Evolutionary conservation across 2,797 vertebrate genomes (phyloP), one percentile per base, ranked within the genome.

Genomic region (Phylloscopus collybita): DNA sequence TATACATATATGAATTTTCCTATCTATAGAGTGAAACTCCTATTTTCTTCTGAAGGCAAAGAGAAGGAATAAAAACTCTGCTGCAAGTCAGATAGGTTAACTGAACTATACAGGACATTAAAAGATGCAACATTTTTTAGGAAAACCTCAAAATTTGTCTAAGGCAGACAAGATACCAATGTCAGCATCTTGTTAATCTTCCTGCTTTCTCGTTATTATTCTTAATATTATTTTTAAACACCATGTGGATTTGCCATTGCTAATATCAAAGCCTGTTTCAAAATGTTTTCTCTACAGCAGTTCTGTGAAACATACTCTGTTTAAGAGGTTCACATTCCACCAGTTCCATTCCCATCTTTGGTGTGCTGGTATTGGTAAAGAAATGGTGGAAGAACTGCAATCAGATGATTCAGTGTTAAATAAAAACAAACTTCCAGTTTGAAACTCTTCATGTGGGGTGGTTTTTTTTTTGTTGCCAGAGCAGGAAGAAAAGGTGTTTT

Each of bases 381-480:
- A 89, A 80, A 30, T 53, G 17, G 25, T 83, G 50, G 74, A 82
- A 80, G 56, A 86, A 26, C 30, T 70, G 25, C 69, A 45, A 32
- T 71, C 57, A 66, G 23, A 69, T 88, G 76, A 69, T 87, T 78
- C 67, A 16, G 19, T 78, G 89, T 88, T 71, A 76, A 78, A 74
- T 93, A 57, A 92, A 92, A 92, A 57, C 51, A 89, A 69, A 62
- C 74, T 80, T 93, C 29, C 38, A n/a, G 76, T 62, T 73, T 91
- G 75, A 62, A 90, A 85, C 30, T 86, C 71, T 88, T 80, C 26
- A 27, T 74, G 30, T 66, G 54, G 9, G 11, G 7, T 51, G 13
- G 8, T 30, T 30, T 53, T 22, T 34, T 75, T 47, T 86, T 80
- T 74, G 51, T 66, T 92, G 66, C 62, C 56, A 49, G 11, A 51